Conservation (phyloP, 2,888 invertebrate genomes). For the Brenthis ino region DNA sequence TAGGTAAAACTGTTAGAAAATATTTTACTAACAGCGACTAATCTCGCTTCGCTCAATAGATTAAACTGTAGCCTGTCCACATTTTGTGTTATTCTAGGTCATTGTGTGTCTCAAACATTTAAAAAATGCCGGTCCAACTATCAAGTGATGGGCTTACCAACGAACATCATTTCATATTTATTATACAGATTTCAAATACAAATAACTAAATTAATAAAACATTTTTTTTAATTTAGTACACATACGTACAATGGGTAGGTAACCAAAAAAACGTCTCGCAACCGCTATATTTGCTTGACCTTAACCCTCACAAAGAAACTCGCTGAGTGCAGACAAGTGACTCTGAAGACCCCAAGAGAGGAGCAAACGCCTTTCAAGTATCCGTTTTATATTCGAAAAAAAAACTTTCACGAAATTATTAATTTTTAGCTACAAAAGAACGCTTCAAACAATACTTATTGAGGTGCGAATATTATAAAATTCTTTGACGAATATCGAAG, state of each 20-base stretch:
- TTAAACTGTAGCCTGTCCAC: no score
- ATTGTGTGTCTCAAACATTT: no score
- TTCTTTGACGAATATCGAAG: conserved; percentile 9
- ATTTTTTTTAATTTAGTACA: no score
- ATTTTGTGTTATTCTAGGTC: no score
- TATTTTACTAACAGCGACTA: no score
- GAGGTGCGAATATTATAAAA: conserved; percentile 13
- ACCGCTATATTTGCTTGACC: conserved; percentile 23
- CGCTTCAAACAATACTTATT: conserved; percentile 24
- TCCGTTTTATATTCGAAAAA: conserved; percentile 26
- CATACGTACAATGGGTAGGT: background rate
- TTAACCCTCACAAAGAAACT: conserved; percentile 25
- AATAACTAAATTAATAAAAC: no score
- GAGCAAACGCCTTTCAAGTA: conserved; percentile 35
- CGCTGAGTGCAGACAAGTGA: conserved; percentile 24
- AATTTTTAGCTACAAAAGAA: conserved; percentile 28
- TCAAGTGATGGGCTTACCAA: no score
- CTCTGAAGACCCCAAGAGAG: conserved; percentile 29
- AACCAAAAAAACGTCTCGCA: conserved; percentile 1
- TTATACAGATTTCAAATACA: no score
- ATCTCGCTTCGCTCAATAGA: no score
- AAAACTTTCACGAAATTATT: conserved; percentile 29
- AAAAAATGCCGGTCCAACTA: no score
- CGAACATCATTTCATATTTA: no score
- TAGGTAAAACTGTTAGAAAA: no score